Conservation (phyloP, 2,113 vertebrate genomes). For the Rhizomys pruinosus region DNA sequence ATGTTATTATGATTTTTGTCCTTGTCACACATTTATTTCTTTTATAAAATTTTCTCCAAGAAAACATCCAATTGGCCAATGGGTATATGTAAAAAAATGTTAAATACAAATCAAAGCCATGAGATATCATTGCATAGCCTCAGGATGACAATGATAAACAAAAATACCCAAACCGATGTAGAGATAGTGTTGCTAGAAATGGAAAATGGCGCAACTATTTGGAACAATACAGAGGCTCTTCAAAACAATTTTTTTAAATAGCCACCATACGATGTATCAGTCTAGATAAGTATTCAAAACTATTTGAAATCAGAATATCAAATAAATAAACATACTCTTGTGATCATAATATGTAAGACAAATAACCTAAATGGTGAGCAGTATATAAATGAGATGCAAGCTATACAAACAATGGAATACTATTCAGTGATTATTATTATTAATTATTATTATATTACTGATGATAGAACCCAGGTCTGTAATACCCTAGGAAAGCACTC, state of each 20-base stretch:
- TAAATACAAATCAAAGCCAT: too few relatives aligned
- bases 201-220: not conserved
- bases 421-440: not conserved
- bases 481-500: too few relatives aligned
- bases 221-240: too few relatives aligned
- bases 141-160: too few relatives aligned
- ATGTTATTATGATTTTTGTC: too few relatives aligned
- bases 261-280: too few relatives aligned
- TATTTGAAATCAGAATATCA: not conserved
- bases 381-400: not conserved
- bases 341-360: too few relatives aligned
- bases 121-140: not conserved
- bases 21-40: not conserved
- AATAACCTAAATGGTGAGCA: not conserved
- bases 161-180: not conserved
- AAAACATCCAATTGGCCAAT: not conserved
- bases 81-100: not conserved
- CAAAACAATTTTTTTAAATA: not conserved
- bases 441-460: too few relatives aligned
- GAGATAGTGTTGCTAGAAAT: not conserved
- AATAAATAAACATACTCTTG: too few relatives aligned
- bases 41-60: not conserved
- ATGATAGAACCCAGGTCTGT: too few relatives aligned
- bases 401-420: not conserved
- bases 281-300: not conserved